Evolutionary conservation across 1,140 invertebrate genomes (phyloP).

Genomic region (Coelopa frigida): DNA sequence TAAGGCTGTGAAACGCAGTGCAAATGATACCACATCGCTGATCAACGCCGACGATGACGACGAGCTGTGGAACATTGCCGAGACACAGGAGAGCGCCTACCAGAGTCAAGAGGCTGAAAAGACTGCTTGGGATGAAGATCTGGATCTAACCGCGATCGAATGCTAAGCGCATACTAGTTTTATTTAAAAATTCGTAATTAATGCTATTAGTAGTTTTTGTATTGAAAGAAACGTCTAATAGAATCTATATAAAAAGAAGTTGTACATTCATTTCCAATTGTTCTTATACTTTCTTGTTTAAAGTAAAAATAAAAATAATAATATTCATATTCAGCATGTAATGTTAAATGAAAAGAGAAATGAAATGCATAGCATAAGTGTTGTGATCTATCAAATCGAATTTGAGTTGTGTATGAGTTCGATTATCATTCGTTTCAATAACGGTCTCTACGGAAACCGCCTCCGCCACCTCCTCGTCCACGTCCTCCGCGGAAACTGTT

Average conservation of each 20-base stretch:
- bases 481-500: conserved; percentile 27
- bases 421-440: background rate
- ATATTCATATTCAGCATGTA: too few species aligned
- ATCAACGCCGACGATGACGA: conserved; percentile 36
- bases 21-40: conserved; percentile 19
- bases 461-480: conserved; percentile 12
- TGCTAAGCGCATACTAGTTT: too few species aligned
- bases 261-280: too few species aligned
- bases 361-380: too few species aligned
- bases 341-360: too few species aligned
- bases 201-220: too few species aligned
- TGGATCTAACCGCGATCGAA: conserved; percentile 36
- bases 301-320: too few species aligned
- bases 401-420: too few species aligned
- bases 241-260: too few species aligned
- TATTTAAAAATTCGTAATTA: too few species aligned
- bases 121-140: conserved; percentile 36
- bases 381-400: background rate
- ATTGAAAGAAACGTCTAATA: too few species aligned
- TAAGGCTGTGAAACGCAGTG: conserved; percentile 12
- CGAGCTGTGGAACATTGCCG: conserved; percentile 38
- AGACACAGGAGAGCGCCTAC: conserved; percentile 27
- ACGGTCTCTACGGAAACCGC: background rate
- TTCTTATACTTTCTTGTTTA: too few species aligned
- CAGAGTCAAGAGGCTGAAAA: conserved; percentile 27